Evolutionary conservation across 1,140 invertebrate species (phyloP).

Genomic region (Vanessa tameamea): DNA sequence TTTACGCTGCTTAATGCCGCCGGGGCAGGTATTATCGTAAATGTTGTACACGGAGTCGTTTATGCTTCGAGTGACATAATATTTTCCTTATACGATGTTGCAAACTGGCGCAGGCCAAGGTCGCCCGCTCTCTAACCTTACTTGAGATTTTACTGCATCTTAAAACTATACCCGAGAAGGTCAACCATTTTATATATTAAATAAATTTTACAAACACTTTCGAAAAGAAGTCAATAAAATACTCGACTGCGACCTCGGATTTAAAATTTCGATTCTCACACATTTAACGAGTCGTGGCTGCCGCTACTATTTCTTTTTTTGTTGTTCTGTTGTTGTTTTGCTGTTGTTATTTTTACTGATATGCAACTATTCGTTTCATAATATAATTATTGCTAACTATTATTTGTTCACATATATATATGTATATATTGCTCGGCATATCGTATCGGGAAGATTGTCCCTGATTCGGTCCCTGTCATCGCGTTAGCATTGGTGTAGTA

Average conservation of each 20-base stretch:
- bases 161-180: constrained; percentile 14
- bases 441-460: too few species aligned
- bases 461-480: too few species aligned
- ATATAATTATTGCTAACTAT: too few species aligned
- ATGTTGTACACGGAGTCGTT: not conserved
- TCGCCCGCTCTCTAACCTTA: constrained; percentile 19
- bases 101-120: constrained; percentile 9
- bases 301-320: too few species aligned
- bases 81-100: constrained; percentile 21
- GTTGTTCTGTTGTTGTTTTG: too few species aligned
- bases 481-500: too few species aligned
- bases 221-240: not conserved
- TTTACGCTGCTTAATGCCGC: not conserved
- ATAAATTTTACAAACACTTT: constrained; percentile 1
- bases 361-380: too few species aligned
- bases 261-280: not conserved
- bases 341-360: too few species aligned
- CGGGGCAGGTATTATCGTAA: not conserved
- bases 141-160: constrained; percentile 27
- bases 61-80: constrained; percentile 22
- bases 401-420: too few species aligned
- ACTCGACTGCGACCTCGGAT: not conserved
- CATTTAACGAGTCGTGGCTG: too few species aligned
- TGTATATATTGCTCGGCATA: too few species aligned
- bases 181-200: constrained; percentile 1